Conservation (phyloP, 2,113 vertebrate genomes). For the Hydropotes inermis region DNA sequence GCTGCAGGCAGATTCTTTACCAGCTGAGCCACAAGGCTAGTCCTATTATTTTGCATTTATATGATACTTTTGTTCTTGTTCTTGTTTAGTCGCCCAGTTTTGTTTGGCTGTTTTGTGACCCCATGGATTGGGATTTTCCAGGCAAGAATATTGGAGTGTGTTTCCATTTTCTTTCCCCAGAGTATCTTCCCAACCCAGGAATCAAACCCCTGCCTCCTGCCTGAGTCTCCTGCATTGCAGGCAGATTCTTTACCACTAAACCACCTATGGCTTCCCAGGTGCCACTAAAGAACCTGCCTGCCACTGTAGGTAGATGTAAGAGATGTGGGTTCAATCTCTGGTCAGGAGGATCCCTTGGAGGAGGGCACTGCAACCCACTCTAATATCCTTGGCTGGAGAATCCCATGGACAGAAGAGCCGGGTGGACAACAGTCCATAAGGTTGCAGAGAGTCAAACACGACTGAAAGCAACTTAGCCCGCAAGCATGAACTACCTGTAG, state of each 20-base stretch:
- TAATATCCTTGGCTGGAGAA: neutral
- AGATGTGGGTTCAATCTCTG: neutral
- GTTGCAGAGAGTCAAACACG: neutral
- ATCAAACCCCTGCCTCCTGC: neutral
- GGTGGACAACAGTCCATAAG: neutral
- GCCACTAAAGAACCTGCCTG: neutral
- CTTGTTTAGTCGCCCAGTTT: neutral
- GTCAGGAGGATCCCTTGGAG: neutral
- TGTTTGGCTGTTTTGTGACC: neutral
- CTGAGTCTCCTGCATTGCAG: neutral
- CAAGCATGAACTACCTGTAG: neutral
- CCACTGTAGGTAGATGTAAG: neutral
- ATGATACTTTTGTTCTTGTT: neutral
- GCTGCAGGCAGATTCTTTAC: neutral
- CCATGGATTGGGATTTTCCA: neutral
- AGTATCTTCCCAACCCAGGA: neutral
- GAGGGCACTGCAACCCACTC: neutral
- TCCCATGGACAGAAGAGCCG: neutral
- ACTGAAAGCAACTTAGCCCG: neutral
- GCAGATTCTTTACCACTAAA: neutral
- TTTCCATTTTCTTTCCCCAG: neutral
- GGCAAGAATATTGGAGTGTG: neutral
- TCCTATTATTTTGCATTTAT: neutral
- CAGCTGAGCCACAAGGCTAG: neutral
- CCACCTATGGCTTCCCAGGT: neutral